Percentiles rank a stretch among this genome's conserved stretches.
Conservation (phyloP, 2,797 vertebrate genomes). For the Argyrosomus regius region DNA sequence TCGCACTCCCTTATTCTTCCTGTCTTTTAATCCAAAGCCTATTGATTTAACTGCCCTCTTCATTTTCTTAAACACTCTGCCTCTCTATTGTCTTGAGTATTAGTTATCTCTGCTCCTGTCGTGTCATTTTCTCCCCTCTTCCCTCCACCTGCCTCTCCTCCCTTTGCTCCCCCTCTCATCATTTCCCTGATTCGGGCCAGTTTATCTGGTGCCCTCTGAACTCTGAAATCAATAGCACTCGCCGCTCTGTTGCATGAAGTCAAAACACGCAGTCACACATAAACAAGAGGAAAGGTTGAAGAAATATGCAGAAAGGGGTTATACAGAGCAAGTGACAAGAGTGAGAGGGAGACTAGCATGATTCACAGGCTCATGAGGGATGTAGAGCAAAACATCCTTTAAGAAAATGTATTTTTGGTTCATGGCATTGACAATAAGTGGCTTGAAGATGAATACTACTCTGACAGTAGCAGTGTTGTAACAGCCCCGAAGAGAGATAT, state of each 20-base stretch:
- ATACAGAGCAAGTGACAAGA: slow-evolving; percentile 9
- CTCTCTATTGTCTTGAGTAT: slow-evolving; percentile 62
- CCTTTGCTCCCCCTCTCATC: slow-evolving; percentile 54
- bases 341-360: slow-evolving; percentile 23
- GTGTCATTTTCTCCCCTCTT: slow-evolving; percentile 50
- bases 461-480: slow-evolving; percentile 2
- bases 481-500: slow-evolving; percentile 1
- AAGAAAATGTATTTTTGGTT: slow-evolving; percentile 37
- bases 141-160: slow-evolving; percentile 46
- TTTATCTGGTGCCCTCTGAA: slow-evolving; percentile 67
- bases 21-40: slow-evolving; percentile 68
- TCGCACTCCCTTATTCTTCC: slow-evolving; percentile 50
- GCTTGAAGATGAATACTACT: slow-evolving; percentile 38
- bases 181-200: slow-evolving; percentile 38
- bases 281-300: slow-evolving; percentile 1
- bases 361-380: slow-evolving; percentile 23
- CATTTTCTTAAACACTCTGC: slow-evolving; percentile 67
- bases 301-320: slow-evolving; percentile 15
- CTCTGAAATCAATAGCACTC: slow-evolving; percentile 63
- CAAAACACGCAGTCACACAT: slow-evolving; percentile 38
- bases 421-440: slow-evolving; percentile 28
- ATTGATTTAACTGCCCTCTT: slow-evolving; percentile 77
- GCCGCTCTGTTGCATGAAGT: slow-evolving; percentile 30
- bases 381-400: slow-evolving; percentile 35
- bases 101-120: slow-evolving; percentile 52